These are phyloP conservation scores for Daktulosphaira vitifoliae DNA, from an alignment of 1,140 invertebrate genomes.

Conservation along the genomic window DNA sequence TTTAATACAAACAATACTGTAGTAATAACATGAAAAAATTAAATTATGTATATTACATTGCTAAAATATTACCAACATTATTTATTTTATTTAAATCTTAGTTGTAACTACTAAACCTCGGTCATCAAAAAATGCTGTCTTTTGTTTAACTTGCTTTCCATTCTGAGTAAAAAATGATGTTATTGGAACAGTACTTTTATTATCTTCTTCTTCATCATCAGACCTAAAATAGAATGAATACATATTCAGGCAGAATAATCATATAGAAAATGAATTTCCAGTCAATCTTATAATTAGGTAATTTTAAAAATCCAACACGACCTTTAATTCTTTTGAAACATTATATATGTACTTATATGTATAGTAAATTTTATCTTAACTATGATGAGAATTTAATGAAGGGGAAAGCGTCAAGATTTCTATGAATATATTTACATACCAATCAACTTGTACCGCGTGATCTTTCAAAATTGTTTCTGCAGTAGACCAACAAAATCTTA, in stretches of 20 bases:
- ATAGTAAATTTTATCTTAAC: no score
- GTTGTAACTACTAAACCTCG: background rate
- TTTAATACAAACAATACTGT: no score
- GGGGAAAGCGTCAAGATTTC: no score
- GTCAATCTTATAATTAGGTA: no score
- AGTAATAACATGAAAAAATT: no score
- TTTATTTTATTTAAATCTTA: background rate
- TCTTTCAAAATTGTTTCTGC: conserved; percentile 70
- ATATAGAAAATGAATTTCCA: no score
- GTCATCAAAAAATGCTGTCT: conserved; percentile 22
- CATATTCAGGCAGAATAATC: background rate
- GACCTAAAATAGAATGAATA: conserved; percentile 4
- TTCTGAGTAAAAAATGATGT: conserved; percentile 20
- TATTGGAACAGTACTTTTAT: conserved; percentile 9
- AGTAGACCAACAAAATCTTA: conserved; percentile 97
- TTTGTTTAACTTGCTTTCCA: conserved; percentile 4
- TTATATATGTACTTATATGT: no score
- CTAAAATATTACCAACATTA: no score
- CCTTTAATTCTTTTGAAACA: no score
- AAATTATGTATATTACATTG: no score
- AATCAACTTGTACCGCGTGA: conserved; percentile 63
- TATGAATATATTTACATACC: conserved; percentile 49
- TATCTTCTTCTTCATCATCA: conserved; percentile 15
- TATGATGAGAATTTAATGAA: no score
- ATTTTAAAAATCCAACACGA: no score